Conservation (phyloP, 2,113 vertebrate species). For the Calidris pygmaea region DNA sequence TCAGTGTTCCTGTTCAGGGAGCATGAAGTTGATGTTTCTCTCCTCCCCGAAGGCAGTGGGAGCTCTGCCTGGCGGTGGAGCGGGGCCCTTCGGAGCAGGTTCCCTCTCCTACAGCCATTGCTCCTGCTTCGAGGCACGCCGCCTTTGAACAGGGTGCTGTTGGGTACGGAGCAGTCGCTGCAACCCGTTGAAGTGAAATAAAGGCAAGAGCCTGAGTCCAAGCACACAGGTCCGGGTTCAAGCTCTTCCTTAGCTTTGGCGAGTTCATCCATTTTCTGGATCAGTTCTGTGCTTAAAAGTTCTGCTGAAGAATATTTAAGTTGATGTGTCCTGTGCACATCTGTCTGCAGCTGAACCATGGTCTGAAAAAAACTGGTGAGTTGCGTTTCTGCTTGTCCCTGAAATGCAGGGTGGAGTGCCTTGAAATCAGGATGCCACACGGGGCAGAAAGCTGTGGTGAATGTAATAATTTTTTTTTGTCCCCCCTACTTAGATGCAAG, state of each 20-base stretch:
- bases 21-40: not conserved
- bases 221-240: not conserved
- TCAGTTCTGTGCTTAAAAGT: not conserved
- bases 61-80: not conserved
- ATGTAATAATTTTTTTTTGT: not conserved
- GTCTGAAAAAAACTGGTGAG: not conserved
- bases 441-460: not conserved
- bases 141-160: not conserved
- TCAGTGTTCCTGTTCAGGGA: accelerated
- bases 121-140: not conserved
- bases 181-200: not conserved
- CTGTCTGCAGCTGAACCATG: not conserved
- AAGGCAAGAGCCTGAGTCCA: not conserved
- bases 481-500: accelerated
- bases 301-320: not conserved
- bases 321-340: not conserved
- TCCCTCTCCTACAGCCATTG: not conserved
- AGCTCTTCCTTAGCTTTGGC: not conserved
- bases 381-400: not conserved
- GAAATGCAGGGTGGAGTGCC: accelerated
- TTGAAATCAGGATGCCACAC: not conserved
- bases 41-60: accelerated
- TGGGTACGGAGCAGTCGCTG: not conserved
- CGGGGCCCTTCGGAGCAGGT: accelerated
- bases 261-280: not conserved